Evolutionary conservation across 2,113 vertebrate species (phyloP).

Genomic region (Oncorhynchus clarkii): DNA sequence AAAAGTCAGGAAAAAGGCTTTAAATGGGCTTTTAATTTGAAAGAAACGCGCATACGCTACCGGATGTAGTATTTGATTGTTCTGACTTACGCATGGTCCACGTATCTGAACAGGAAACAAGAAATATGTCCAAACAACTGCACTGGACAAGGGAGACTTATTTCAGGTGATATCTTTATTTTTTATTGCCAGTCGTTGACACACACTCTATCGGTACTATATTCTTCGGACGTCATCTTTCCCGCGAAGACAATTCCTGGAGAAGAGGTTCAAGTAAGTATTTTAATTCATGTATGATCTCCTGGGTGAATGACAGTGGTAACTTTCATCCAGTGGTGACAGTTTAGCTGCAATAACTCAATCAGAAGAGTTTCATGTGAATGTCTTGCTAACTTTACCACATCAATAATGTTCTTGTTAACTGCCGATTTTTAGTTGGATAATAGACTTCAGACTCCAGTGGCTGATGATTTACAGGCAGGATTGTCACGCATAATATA

Average conservation of each 20-base stretch:
- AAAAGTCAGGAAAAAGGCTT: too few relatives aligned
- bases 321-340: neutral
- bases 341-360: too few relatives aligned
- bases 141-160: neutral
- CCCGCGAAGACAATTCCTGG: neutral
- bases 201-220: too few relatives aligned
- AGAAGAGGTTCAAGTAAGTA: neutral
- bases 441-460: too few relatives aligned
- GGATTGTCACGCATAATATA: too few relatives aligned
- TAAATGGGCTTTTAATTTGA: slow-evolving; percentile 51
- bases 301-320: neutral
- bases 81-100: slow-evolving; percentile 34
- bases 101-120: slow-evolving; percentile 58
- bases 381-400: too few relatives aligned
- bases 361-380: too few relatives aligned
- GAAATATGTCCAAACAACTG: slow-evolving; percentile 14
- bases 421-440: too few relatives aligned
- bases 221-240: neutral
- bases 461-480: too few relatives aligned
- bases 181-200: neutral
- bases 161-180: neutral
- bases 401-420: too few relatives aligned
- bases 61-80: neutral
- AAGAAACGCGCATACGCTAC: fast-evolving
- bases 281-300: neutral